Evolutionary conservation across 2,888 invertebrate species (phyloP).

Genomic region (Copidosoma aretas): DNA sequence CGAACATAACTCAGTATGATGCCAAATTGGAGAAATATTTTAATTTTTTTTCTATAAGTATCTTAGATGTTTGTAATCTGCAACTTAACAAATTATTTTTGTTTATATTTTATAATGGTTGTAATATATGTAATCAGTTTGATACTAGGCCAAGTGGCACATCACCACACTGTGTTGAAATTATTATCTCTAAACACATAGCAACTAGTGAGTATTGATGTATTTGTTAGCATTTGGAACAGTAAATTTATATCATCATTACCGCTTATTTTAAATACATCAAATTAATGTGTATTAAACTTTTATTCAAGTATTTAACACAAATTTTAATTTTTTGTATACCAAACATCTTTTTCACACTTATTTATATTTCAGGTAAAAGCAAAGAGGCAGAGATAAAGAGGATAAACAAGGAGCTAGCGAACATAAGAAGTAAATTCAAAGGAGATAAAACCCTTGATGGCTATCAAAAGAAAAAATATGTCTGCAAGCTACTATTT

Average conservation of each 20-base stretch:
- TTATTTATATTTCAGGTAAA: slow-evolving; percentile 74
- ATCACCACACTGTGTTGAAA: slow-evolving; percentile 47
- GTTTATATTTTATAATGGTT: slow-evolving; percentile 6
- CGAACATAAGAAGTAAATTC: slow-evolving; percentile 99
- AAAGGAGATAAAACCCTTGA: slow-evolving; percentile 99
- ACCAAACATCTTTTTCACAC: slow-evolving; percentile 24
- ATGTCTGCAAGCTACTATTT: slow-evolving; percentile 99
- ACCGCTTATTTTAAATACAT: not conserved
- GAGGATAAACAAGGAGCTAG: slow-evolving; percentile 98
- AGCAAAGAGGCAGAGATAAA: slow-evolving; percentile 99
- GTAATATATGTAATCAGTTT: slow-evolving; percentile 35
- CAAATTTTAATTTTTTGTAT: slow-evolving; percentile 11
- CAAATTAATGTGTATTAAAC: not conserved
- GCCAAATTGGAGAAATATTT: slow-evolving; percentile 34
- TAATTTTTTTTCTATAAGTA: slow-evolving; percentile 22
- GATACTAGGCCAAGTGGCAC: slow-evolving; percentile 51
- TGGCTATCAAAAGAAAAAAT: slow-evolving; percentile 99
- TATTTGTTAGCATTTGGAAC: not conserved
- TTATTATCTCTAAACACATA: slow-evolving; percentile 24
- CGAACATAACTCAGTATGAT: slow-evolving; percentile 22
- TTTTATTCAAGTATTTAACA: not conserved
- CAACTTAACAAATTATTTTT: slow-evolving; percentile 5
- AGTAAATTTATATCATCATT: no score
- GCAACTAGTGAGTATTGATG: slow-evolving; percentile 1
- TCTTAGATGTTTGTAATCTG: slow-evolving; percentile 9